Evolutionary conservation across 2,888 invertebrate species (phyloP), one percentile per base, ranked within the genome.

Genomic region (Luffia ferchaultella): DNA sequence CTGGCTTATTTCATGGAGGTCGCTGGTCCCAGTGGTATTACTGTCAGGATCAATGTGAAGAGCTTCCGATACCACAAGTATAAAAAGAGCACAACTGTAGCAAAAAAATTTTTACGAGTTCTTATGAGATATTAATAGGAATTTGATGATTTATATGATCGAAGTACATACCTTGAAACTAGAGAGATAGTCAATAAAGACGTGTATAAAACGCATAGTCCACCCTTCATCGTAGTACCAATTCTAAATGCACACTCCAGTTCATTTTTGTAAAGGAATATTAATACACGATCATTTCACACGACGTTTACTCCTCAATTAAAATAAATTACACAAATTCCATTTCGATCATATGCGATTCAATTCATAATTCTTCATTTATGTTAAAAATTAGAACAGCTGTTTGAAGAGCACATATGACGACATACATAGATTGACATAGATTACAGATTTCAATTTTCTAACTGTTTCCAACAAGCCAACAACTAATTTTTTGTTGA

Each of bases 211-310:
- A 84, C 69, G 68, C 80, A 80, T 65, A 87, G 71, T 64, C 84
- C 84, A 71, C 85, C 80, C 86, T 86, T 88, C 88, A 88, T 88
- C 78, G 77, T 86, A 82, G 68, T 70, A 76, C 74, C 61, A 78
- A 56, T 73, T 70, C 74, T 66, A 76, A 71, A 76, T 77, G 72
- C 68, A 76, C 74, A 73, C 68, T 76, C 73, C 66, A 72, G 79
- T 77, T 61, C 83, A 83, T 83, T 83, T 53, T 53, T 48, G 40
- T 42, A n/a, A 30, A 47, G 5, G 30, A n/a, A n/a, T 30, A 30
- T 30, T 12, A 30, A 30, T 30, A 30, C 30, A 30, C 12, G 12
- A 30, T 30, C 30, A 30, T 30, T 7, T 30, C 12, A 12, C 30
- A 30, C 30, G 12, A 30, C n/a, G n/a, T n/a, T n/a, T n/a, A n/a